phyloP scores from a whole-genome alignment of 2,113 vertebrate genomes.

The Heteronetta atricapilla region DNA sequence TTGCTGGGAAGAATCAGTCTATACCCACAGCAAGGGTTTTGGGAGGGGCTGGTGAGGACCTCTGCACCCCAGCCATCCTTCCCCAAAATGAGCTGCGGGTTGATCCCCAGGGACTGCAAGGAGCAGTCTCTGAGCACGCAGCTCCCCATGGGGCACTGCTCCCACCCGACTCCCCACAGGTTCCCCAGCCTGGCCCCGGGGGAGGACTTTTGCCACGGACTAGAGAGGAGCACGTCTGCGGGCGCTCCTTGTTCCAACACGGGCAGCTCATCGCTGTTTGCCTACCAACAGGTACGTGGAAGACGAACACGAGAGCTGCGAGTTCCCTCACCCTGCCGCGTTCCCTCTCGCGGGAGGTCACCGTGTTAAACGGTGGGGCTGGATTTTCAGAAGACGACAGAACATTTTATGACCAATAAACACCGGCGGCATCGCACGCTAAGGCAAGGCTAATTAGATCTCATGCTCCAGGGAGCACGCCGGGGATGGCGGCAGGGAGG shows the following conservation, averaged over 20 bases:
- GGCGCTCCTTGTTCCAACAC: background rate
- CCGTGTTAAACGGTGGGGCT: fast-evolving
- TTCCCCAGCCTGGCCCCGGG: background rate
- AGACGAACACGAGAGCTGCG: fast-evolving
- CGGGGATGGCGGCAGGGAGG: background rate
- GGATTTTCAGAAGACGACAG: background rate
- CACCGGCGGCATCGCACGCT: background rate
- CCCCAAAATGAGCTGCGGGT: background rate
- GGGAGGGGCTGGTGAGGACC: background rate
- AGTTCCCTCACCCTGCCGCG: fast-evolving
- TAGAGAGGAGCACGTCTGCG: background rate
- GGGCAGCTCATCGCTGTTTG: background rate
- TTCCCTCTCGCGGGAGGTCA: background rate
- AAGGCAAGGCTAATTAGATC: slow-evolving; percentile 15
- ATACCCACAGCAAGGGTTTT: background rate
- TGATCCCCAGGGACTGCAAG: background rate
- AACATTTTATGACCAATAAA: background rate
- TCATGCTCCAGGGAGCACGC: slow-evolving; percentile 28
- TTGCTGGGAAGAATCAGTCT: fast-evolving
- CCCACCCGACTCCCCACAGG: background rate
- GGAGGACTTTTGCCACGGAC: background rate
- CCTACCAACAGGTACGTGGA: fast-evolving
- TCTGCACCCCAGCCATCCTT: background rate
- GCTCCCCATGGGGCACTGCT: fast-evolving
- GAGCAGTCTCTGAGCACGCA: background rate